Conservation (phyloP, 2,113 vertebrate genomes). For the Odontesthes bonariensis region DNA sequence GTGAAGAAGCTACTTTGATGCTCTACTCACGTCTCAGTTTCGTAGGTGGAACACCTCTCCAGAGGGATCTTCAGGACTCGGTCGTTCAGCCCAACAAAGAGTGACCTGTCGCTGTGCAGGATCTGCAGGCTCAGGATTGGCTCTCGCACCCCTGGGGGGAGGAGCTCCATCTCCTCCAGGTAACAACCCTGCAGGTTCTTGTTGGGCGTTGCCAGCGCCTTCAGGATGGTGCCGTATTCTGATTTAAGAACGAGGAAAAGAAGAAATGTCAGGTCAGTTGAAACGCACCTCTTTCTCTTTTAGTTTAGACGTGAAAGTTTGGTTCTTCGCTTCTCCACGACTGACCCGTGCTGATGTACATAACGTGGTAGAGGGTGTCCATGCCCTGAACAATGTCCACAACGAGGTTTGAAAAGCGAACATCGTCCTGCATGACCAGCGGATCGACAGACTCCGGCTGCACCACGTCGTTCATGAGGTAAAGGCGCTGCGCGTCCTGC, state of each 20-base stretch:
- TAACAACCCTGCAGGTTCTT: constrained; percentile 94
- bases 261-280: background rate
- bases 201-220: constrained; percentile 92
- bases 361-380: constrained; percentile 95
- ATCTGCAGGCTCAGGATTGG: constrained; percentile 95
- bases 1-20: background rate
- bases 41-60: constrained; percentile 92
- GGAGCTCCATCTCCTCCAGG: constrained; percentile 96
- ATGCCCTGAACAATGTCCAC: constrained; percentile 98
- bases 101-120: constrained; percentile 92
- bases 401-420: constrained; percentile 94
- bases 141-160: constrained; percentile 85
- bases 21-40: constrained; percentile 85
- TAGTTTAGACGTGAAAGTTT: no score
- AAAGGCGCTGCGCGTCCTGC: constrained; percentile 95
- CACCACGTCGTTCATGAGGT: constrained; percentile 97
- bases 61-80: constrained; percentile 93
- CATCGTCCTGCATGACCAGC: constrained; percentile 93
- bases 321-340: background rate
- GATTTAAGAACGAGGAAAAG: background rate
- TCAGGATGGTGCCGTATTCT: constrained; percentile 97
- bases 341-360: constrained; percentile 97
- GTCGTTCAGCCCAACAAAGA: constrained; percentile 93
- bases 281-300: no score
- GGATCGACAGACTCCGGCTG: constrained; percentile 94